phyloP scores from a whole-genome alignment of 2,888 invertebrate species.

The Euclidia mi region DNA sequence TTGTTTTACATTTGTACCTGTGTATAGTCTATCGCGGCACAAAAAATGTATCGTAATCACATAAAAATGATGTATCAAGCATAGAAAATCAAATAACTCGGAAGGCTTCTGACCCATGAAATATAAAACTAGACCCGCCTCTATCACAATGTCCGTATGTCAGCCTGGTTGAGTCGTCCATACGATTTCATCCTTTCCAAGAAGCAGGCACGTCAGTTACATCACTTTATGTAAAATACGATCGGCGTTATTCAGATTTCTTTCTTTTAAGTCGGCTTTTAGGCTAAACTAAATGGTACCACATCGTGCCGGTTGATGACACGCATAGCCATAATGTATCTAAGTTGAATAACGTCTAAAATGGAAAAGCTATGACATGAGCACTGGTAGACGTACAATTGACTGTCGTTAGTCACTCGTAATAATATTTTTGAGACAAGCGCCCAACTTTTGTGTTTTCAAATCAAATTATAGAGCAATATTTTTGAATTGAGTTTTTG shows the following conservation, averaged over 20 bases:
- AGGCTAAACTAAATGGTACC: conserved; percentile 32
- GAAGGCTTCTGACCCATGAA: too few species aligned
- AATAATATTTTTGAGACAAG: too few species aligned
- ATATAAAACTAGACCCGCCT: neutral
- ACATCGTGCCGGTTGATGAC: conserved; percentile 26
- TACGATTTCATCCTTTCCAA: neutral
- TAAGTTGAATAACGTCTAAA: conserved; percentile 31
- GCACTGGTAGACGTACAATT: neutral
- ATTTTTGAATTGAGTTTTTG: neutral
- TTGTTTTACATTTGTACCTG: too few species aligned
- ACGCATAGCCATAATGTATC: conserved; percentile 42
- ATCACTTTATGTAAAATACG: neutral
- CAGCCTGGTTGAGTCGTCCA: neutral
- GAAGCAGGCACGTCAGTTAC: conserved; percentile 3
- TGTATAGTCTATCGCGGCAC: too few species aligned
- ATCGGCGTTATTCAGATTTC: neutral
- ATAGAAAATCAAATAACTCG: too few species aligned
- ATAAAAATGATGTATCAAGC: too few species aligned
- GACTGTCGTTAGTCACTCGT: too few species aligned
- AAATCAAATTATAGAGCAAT: too few species aligned
- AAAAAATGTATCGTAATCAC: too few species aligned
- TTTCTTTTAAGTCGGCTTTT: neutral
- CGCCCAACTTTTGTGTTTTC: too few species aligned
- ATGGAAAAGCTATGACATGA: conserved; percentile 4
- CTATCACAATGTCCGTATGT: neutral